Conservation (phyloP, 2,888 invertebrate genomes). For the Aphodius granarius region DNA sequence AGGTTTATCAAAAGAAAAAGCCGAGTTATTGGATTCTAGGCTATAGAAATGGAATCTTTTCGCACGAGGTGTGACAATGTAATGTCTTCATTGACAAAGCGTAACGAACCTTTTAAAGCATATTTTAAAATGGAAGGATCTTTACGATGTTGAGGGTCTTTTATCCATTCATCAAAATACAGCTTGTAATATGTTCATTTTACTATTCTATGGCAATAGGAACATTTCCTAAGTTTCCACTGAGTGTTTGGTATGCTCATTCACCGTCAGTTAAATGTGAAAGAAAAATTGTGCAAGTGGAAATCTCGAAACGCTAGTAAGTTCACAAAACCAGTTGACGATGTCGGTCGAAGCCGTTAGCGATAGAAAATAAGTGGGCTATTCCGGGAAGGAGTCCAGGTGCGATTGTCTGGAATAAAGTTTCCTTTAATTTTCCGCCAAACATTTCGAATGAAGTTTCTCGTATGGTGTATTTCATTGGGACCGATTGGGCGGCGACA, state of each 20-base stretch:
- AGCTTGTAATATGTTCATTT: too few species aligned
- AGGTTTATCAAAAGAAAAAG: too few species aligned
- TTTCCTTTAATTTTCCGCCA: constrained; percentile 14
- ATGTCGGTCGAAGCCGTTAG: neutral
- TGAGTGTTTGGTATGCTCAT: neutral
- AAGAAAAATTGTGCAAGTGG: constrained; percentile 3
- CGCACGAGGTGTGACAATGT: too few species aligned
- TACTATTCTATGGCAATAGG: too few species aligned
- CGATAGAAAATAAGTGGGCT: constrained; percentile 3
- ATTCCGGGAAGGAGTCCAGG: constrained; percentile 7
- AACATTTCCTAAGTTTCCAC: too few species aligned
- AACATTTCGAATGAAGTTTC: constrained; percentile 8
- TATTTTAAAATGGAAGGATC: too few species aligned
- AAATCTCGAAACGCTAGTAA: neutral
- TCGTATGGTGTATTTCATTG: neutral
- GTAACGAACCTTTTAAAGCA: too few species aligned
- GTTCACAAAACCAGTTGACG: neutral
- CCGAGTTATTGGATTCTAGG: too few species aligned
- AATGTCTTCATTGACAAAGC: too few species aligned
- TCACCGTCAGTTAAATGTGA: constrained; percentile 4
- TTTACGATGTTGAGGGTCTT: too few species aligned
- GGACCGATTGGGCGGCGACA: neutral
- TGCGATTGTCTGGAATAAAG: constrained; percentile 13
- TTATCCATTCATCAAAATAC: too few species aligned
- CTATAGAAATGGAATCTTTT: too few species aligned